Percentiles rank a stretch among this genome's conserved stretches.
Conservation (phyloP, 2,797 vertebrate genomes). For the Emys orbicularis region DNA sequence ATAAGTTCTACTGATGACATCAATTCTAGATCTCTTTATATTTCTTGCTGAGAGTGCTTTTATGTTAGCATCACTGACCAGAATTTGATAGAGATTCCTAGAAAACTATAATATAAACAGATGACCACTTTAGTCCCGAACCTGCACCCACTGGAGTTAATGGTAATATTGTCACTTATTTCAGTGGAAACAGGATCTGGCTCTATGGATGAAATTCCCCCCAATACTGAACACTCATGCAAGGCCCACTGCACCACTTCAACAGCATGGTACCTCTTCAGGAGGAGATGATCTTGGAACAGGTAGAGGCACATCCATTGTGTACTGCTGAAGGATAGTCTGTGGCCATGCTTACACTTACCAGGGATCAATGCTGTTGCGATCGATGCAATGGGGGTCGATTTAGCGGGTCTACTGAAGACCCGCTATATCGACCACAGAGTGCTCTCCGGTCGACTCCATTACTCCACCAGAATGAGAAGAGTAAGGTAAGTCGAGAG, state of each 20-base stretch:
- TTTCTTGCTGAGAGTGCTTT: background rate
- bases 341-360: background rate
- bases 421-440: too few relatives aligned
- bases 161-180: background rate
- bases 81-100: background rate
- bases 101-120: background rate
- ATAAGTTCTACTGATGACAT: background rate
- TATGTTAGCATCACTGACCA: background rate
- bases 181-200: background rate
- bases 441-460: too few relatives aligned
- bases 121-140: background rate
- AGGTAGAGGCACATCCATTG: background rate
- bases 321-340: background rate
- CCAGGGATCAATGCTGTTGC: too few relatives aligned
- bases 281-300: accelerated
- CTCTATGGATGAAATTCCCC: accelerated
- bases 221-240: background rate
- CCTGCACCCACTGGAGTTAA: background rate
- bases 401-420: too few relatives aligned
- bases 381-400: too few relatives aligned
- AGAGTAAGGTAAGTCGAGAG: too few relatives aligned
- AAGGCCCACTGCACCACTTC: background rate
- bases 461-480: too few relatives aligned
- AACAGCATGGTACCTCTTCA: background rate
- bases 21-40: background rate